These are phyloP conservation scores for Odocoileus hemionus DNA, from an alignment of 2,113 vertebrate genomes.

Conservation along the genomic window DNA sequence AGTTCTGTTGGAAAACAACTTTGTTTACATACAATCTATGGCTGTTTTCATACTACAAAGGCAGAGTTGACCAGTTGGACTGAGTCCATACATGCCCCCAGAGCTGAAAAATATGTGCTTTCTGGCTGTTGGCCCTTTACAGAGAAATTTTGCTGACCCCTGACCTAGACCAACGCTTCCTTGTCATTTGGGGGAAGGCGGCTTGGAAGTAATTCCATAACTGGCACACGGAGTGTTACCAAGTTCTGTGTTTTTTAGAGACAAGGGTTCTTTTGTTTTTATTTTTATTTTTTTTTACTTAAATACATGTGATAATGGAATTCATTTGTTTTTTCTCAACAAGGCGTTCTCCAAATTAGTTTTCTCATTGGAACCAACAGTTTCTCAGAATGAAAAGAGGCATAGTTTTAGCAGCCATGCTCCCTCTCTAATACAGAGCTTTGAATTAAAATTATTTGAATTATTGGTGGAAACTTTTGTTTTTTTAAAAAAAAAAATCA, in stretches of 20 bases:
- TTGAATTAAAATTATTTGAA: background rate
- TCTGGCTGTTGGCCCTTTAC: background rate
- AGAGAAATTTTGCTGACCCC: background rate
- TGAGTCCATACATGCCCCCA: background rate
- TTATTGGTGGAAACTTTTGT: background rate
- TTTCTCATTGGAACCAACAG: background rate
- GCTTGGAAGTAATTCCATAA: background rate
- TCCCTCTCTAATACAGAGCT: background rate
- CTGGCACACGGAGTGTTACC: background rate
- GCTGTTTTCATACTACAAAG: background rate
- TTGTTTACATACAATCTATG: background rate
- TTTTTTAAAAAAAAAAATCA: background rate
- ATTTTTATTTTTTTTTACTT: background rate
- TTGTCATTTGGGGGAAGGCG: background rate
- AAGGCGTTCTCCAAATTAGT: background rate
- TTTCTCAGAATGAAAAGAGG: constrained; percentile 22
- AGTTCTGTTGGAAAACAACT: background rate
- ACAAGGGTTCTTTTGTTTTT: background rate
- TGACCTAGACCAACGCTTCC: background rate
- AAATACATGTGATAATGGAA: background rate
- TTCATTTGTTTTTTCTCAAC: constrained; percentile 5
- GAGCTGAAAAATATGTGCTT: background rate
- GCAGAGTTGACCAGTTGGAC: background rate
- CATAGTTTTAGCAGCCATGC: background rate
- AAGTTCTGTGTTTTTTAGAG: background rate